These are phyloP conservation scores for Caenorhabditis parvicauda DNA, from an alignment of 2,888 invertebrate genomes.

Conservation along the genomic window DNA sequence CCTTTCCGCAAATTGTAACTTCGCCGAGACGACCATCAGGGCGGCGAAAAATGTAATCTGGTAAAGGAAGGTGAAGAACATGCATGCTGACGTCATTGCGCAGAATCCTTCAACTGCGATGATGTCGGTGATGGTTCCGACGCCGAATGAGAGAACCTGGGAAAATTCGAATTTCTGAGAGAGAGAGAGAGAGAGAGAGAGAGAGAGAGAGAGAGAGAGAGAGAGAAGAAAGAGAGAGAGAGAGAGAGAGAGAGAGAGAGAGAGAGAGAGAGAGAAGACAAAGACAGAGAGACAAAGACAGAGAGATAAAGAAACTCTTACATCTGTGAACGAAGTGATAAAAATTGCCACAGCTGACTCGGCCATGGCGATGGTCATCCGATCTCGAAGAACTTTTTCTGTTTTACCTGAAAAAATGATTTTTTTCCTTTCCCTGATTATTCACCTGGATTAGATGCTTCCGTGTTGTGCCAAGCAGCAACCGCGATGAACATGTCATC, in stretches of 20 bases:
- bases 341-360: conserved; percentile 93
- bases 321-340: conserved; percentile 83
- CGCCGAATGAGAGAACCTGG: conserved; percentile 86
- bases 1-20: conserved; percentile 81
- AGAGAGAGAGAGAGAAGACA: no score
- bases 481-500: conserved; percentile 94
- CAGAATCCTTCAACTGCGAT: conserved; percentile 91
- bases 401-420: conserved; percentile 25
- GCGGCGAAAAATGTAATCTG: conserved; percentile 89
- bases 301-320: conserved; percentile 16
- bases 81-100: conserved; percentile 89
- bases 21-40: conserved; percentile 84
- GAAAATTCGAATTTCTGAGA: no score
- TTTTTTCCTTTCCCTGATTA: conserved; percentile 20
- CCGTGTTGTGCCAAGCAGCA: conserved; percentile 88
- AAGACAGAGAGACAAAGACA: no score
- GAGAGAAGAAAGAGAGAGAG: neutral
- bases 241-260: no score
- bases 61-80: conserved; percentile 85
- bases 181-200: no score
- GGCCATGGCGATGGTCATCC: conserved; percentile 83
- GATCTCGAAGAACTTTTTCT: conserved; percentile 72
- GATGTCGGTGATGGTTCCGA: conserved; percentile 87
- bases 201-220: no score
- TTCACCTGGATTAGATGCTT: conserved; percentile 63